phyloP scores from a whole-genome alignment of 30 jellyfish, hydroid and myxozoan species.

The Hydractinia echinata region DNA sequence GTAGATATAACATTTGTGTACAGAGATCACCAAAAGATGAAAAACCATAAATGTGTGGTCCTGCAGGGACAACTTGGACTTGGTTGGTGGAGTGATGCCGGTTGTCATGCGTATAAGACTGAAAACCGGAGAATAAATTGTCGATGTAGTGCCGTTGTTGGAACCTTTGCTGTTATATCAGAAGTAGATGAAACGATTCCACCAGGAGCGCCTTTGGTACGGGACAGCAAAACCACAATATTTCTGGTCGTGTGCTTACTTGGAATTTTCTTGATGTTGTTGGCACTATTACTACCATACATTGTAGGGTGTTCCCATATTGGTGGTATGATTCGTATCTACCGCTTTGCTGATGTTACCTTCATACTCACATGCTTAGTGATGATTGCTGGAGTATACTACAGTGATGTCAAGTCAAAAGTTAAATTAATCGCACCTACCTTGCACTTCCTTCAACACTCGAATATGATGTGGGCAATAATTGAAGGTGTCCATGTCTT shows the following conservation, averaged over 20 bases:
- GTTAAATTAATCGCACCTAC: slow-evolving; percentile 10
- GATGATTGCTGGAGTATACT: neutral
- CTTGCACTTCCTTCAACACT: slow-evolving; percentile 29
- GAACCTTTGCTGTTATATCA: slow-evolving; percentile 26
- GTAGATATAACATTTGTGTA: neutral
- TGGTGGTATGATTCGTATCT: slow-evolving; percentile 25
- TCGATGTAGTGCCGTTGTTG: slow-evolving; percentile 25
- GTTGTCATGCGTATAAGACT: slow-evolving; percentile 1
- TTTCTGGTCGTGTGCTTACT: neutral
- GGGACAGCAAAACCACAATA: slow-evolving; percentile 18
- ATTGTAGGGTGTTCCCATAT: neutral
- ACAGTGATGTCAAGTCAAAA: slow-evolving; percentile 8
- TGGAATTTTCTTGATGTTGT: neutral
- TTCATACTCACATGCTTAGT: neutral
- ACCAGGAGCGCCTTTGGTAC: neutral
- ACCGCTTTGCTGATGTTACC: slow-evolving; percentile 22
- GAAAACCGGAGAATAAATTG: neutral
- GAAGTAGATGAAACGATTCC: neutral
- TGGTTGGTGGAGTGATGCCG: slow-evolving; percentile 25
- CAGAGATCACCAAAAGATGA: slow-evolving; percentile 3
- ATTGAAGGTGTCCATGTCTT: slow-evolving; percentile 19
- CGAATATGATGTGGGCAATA: slow-evolving; percentile 22
- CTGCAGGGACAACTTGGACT: neutral
- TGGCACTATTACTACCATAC: slow-evolving; percentile 21
- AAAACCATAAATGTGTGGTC: slow-evolving; percentile 22